phyloP scores from a whole-genome alignment of 2,113 vertebrate species.

The Trochalopteron elliotii region DNA sequence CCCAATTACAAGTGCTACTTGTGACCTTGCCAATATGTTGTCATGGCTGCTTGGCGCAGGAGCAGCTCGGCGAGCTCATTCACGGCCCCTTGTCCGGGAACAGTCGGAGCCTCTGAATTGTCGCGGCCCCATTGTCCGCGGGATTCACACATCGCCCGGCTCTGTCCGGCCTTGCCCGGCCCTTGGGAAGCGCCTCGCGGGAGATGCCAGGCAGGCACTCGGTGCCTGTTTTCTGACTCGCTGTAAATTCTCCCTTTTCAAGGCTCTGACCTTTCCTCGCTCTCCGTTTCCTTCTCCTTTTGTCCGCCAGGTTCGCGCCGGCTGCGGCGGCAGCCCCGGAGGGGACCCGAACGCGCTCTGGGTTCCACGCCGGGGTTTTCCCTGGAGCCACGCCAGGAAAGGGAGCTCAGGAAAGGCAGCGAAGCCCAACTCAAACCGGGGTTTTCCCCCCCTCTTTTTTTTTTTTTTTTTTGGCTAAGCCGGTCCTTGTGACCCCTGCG shows the following conservation, averaged over 20 bases:
- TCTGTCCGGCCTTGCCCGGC: neutral
- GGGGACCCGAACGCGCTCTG: neutral
- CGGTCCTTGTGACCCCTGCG: neutral
- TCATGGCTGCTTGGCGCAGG: conserved; percentile 64
- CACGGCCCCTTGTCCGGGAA: neutral
- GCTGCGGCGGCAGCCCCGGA: neutral
- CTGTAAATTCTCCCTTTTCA: conserved; percentile 28
- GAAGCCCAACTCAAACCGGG: neutral
- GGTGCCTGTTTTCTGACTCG: conserved; percentile 7
- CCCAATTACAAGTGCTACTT: conserved; percentile 66
- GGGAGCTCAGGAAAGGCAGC: neutral
- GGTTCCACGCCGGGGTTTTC: neutral
- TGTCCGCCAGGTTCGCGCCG: neutral
- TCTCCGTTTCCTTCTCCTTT: conserved; percentile 26
- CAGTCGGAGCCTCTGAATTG: neutral
- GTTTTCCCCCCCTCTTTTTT: neutral
- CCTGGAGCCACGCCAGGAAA: neutral
- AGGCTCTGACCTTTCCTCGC: conserved; percentile 1
- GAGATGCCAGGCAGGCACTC: conserved; percentile 10
- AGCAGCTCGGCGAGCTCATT: conserved; percentile 44
- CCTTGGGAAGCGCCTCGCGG: neutral
- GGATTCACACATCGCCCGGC: neutral
- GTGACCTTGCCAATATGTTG: conserved; percentile 70
- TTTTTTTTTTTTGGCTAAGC: neutral
- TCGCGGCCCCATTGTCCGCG: neutral